A percentile compares a stretch with the other conserved stretches of the same genome.
These are phyloP conservation scores for Speoplatyrhinus poulsoni DNA, from an alignment of 2,113 vertebrate genomes.

Conservation along the genomic window DNA sequence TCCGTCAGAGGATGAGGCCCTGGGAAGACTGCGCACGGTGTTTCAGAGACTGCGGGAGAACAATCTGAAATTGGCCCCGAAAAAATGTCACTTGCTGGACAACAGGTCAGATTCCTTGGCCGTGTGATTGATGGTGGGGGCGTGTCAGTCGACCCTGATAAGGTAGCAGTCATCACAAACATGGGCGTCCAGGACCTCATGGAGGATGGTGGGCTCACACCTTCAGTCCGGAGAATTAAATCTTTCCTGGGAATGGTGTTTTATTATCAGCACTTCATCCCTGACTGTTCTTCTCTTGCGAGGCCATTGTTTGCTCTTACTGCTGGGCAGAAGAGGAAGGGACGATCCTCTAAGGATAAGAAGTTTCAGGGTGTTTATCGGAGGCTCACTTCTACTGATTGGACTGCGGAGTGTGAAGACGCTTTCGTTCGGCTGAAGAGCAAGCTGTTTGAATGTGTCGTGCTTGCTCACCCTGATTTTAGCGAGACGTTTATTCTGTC, in stretches of 20 bases:
- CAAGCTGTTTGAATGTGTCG: slow-evolving; percentile 11
- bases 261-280: slow-evolving; percentile 11
- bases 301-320: slow-evolving; percentile 23
- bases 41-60: slow-evolving; percentile 8
- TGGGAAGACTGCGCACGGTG: neutral
- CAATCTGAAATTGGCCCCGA: neutral
- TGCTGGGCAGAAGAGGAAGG: slow-evolving; percentile 10
- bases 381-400: slow-evolving; percentile 10
- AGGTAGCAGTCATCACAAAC: slow-evolving; percentile 10
- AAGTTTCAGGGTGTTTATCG: neutral
- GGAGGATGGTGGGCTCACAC: slow-evolving; percentile 18
- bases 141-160: neutral
- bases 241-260: slow-evolving; percentile 31
- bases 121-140: too few relatives aligned
- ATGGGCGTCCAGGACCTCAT: neutral
- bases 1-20: slow-evolving; percentile 5
- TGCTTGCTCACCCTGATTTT: neutral
- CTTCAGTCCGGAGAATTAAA: slow-evolving; percentile 15
- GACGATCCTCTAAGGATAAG: neutral
- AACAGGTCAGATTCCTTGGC: too few relatives aligned
- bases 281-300: slow-evolving; percentile 8
- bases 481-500: slow-evolving; percentile 28
- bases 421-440: slow-evolving; percentile 4
- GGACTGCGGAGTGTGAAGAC: slow-evolving; percentile 5
- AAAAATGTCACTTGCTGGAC: too few relatives aligned